Base-by-base conservation (phyloP, 2,888 invertebrate genomes). In the Pemphredon lugubris region DNA sequence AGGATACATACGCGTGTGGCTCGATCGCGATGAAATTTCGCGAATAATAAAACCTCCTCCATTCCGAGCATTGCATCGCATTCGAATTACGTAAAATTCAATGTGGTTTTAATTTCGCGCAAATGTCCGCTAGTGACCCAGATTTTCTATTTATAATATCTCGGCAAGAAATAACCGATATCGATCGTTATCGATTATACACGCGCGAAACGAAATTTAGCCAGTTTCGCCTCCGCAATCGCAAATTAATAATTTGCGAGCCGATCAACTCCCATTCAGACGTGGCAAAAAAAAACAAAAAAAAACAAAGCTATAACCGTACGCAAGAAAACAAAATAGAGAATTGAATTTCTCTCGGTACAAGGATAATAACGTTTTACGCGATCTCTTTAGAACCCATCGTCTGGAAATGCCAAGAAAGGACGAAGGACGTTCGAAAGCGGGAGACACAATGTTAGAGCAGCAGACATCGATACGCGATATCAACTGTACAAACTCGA, bases 391-490 rank as follows among this genome's bases (percentile, higher is more conserved):
- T 57, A 30, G 60, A 48, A 53, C 32, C 11, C 44, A 23, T 70
- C 39, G 14, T 37, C 4, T 20, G 2, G 9, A 77, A 72, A 75
- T 72, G 77, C 73, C 66, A 77, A 32, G 51, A 55, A 72, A 72
- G 50, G 48, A 54, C 54, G 55, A 53, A 9, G 21, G 2, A 60
- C 9, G 40, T 23, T 37, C 45, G 44, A 32, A 54, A 9, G 44
- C 54, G 13, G 13, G 30, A 13, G 9, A 37, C 7, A 32, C 57
- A 32, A 16, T 48, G 23, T 53, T 51, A 42, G 53, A 57, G 50
- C 64, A 26, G 4, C 26, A 26, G 23, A 69, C 53, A 44, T 13
- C 30, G 30, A 2, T 16, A 14, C n/a, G 30, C 45, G 44, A 59
- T 60, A 14, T 50, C 42, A 34, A 21, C 37, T 34, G 23, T 39